Percentiles rank a stretch among this genome's conserved stretches.
Conservation (phyloP, 2,113 vertebrate genomes). For the Lepus europaeus region DNA sequence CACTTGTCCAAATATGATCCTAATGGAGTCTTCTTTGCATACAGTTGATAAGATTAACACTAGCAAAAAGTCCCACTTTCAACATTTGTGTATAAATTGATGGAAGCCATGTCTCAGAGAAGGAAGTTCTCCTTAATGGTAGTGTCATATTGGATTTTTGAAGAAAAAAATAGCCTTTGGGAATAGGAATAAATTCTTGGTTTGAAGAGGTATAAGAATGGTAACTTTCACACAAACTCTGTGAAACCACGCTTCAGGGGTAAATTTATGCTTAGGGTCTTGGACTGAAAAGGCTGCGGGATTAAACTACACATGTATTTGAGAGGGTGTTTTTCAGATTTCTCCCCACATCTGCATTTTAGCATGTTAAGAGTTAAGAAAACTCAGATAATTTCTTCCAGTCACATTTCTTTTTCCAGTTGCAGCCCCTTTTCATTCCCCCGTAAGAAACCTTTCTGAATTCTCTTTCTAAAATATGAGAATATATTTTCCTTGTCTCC, state of each 20-base stretch:
- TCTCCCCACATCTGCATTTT: neutral
- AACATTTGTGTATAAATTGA: constrained; percentile 1
- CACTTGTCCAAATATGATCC: neutral
- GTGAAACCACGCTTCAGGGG: neutral
- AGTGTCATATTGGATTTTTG: neutral
- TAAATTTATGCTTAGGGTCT: neutral
- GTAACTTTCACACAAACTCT: neutral
- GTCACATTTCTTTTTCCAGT: neutral
- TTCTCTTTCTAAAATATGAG: constrained; percentile 31
- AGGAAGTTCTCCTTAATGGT: neutral
- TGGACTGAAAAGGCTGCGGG: neutral
- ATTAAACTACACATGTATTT: neutral
- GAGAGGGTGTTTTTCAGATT: neutral
- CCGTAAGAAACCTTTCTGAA: neutral
- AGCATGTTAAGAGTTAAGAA: neutral
- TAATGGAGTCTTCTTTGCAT: neutral
- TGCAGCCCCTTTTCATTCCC: constrained; percentile 9
- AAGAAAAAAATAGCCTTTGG: neutral
- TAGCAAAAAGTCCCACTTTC: neutral
- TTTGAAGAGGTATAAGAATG: neutral
- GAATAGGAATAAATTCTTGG: neutral
- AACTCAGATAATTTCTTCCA: neutral
- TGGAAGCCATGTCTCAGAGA: neutral
- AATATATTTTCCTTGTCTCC: neutral
- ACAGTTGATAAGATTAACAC: neutral